These are phyloP conservation scores for Globodera ellingtonae DNA, from an alignment of 1,140 invertebrate species.

Conservation along the genomic window DNA sequence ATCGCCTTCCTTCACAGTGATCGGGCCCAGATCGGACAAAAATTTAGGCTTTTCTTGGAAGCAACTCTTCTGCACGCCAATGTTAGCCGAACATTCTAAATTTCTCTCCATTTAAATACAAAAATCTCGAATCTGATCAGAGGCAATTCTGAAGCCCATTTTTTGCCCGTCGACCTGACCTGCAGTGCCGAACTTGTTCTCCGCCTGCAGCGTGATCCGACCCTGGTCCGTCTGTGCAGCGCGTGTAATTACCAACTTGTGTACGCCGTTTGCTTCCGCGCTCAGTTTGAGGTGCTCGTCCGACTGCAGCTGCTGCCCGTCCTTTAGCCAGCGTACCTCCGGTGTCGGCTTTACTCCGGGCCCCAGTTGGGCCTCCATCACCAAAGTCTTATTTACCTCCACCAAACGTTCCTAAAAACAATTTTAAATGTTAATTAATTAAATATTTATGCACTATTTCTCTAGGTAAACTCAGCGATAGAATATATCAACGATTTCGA, in stretches of 20 bases:
- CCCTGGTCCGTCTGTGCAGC: slow-evolving; percentile 53
- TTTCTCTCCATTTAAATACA: not conserved
- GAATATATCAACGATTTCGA: not conserved
- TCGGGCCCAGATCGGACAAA: slow-evolving; percentile 55
- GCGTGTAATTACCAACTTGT: slow-evolving; percentile 43
- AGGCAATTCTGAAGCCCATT: not conserved
- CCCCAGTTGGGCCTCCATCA: slow-evolving; percentile 78
- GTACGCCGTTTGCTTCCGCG: slow-evolving; percentile 68
- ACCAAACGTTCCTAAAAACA: slow-evolving; percentile 48
- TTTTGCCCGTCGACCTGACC: slow-evolving; percentile 27
- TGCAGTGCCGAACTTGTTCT: slow-evolving; percentile 57
- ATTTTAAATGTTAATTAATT: not conserved
- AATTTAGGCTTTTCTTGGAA: slow-evolving; percentile 56
- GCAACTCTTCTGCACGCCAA: slow-evolving; percentile 55
- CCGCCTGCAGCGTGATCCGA: slow-evolving; percentile 62
- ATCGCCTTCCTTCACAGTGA: slow-evolving; percentile 61
- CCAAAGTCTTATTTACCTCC: slow-evolving; percentile 75
- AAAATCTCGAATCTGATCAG: not conserved
- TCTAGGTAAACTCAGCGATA: no score
- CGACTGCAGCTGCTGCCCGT: slow-evolving; percentile 51
- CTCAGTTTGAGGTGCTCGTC: slow-evolving; percentile 66
- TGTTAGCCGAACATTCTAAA: slow-evolving; percentile 51
- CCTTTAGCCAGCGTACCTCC: slow-evolving; percentile 66
- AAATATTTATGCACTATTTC: not conserved
- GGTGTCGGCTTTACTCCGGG: slow-evolving; percentile 81